phyloP scores from a whole-genome alignment of 2,113 vertebrate species.

The Turdus rufiventris region DNA sequence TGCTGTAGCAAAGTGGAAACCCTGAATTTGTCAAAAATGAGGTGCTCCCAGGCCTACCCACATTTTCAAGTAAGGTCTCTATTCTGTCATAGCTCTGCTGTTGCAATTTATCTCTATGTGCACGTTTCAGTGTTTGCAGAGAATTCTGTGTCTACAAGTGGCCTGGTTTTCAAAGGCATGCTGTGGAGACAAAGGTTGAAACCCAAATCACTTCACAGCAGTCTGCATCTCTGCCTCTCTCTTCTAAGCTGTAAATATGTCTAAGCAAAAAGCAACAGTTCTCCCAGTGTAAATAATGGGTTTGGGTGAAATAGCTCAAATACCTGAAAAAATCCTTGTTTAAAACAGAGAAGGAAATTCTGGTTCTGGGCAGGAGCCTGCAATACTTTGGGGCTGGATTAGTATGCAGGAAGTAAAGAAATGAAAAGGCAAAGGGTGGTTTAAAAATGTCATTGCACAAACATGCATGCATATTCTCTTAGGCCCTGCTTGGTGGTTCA shows the following conservation, averaged over 20 bases:
- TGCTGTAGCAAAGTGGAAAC: background rate
- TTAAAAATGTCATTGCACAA: conserved; percentile 64
- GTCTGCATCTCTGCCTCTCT: conserved; percentile 10
- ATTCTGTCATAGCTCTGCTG: background rate
- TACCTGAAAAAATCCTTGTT: background rate
- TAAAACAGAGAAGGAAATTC: background rate
- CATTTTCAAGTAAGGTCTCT: background rate
- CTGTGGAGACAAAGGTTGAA: conserved; percentile 44
- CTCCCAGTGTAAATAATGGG: background rate
- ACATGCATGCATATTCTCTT: conserved; percentile 34
- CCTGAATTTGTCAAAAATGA: background rate
- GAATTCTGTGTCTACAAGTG: background rate
- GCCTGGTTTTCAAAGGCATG: conserved; percentile 28
- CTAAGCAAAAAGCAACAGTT: conserved; percentile 19
- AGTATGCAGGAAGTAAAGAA: conserved; percentile 34
- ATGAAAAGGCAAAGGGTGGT: background rate
- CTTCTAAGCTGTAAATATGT: conserved; percentile 10
- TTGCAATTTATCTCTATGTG: background rate
- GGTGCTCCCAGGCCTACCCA: background rate
- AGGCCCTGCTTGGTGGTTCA: conserved; percentile 22
- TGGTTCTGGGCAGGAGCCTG: background rate
- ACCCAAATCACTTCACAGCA: conserved; percentile 25
- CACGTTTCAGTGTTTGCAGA: background rate
- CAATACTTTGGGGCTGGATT: conserved; percentile 17
- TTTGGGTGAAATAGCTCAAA: background rate